Percentiles rank a stretch among this genome's conserved stretches.
Evolutionary conservation across 2,888 invertebrate species (phyloP).

Genomic region (Fragum fragum): DNA sequence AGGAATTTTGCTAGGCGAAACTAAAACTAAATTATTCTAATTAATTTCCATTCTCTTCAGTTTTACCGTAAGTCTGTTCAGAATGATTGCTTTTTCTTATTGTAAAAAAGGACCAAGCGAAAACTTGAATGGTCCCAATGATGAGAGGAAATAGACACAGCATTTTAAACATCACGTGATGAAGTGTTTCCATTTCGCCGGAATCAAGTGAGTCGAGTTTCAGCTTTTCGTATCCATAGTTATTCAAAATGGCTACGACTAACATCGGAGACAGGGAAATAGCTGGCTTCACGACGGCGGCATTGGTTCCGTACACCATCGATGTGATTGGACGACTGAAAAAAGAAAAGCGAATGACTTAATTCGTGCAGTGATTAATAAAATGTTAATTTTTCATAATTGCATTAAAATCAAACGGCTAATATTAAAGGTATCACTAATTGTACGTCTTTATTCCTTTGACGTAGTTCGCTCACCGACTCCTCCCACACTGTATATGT

Average conservation of each 20-base stretch:
- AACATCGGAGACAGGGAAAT: slow-evolving; percentile 80
- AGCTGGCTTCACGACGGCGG: background rate
- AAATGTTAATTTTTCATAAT: too few species aligned
- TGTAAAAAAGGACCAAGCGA: slow-evolving; percentile 78
- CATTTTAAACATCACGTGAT: background rate
- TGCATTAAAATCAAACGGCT: too few species aligned
- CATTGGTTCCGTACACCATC: background rate
- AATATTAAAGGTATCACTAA: too few species aligned
- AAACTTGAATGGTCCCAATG: slow-evolving; percentile 74
- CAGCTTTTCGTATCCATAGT: slow-evolving; percentile 78
- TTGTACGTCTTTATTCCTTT: too few species aligned
- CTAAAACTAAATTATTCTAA: too few species aligned
- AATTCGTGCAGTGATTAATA: too few species aligned
- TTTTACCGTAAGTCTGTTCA: too few species aligned
- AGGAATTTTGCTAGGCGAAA: too few species aligned
- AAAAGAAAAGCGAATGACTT: too few species aligned
- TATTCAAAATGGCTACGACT: slow-evolving; percentile 80
- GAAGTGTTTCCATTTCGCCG: background rate
- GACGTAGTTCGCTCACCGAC: too few species aligned
- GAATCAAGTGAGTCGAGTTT: slow-evolving; percentile 51
- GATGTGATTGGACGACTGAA: background rate
- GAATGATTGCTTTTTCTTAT: slow-evolving; percentile 52
- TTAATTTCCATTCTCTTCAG: too few species aligned
- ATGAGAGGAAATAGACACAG: slow-evolving; percentile 65
- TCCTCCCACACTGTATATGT: too few species aligned